A percentile compares a stretch with the other conserved stretches of the same genome.
phyloP scores from a whole-genome alignment of 1,140 invertebrate genomes.

The Whitmania pigra region DNA sequence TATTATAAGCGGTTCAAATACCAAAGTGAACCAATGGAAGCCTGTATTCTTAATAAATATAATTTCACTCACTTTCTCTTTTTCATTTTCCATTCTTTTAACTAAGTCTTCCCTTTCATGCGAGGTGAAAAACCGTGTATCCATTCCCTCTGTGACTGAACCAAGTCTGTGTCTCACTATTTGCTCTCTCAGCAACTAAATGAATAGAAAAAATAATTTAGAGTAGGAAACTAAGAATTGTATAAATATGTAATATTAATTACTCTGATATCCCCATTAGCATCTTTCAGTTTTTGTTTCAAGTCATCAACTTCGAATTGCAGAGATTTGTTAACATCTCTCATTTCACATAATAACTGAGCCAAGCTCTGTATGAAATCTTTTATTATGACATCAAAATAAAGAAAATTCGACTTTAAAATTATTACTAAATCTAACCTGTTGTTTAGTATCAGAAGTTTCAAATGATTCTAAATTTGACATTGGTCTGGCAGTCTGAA shows the following conservation, averaged over 20 bases:
- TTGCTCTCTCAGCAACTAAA: conserved; percentile 43
- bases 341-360: conserved; percentile 47
- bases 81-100: conserved; percentile 50
- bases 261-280: conserved; percentile 59
- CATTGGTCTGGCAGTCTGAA: neutral
- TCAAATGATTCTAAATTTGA: conserved; percentile 2
- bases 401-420: neutral
- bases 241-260: conserved; percentile 24
- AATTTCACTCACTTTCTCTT: too few species aligned
- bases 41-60: too few species aligned
- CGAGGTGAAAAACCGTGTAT: conserved; percentile 38
- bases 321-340: conserved; percentile 55
- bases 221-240: neutral
- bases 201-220: conserved; percentile 19
- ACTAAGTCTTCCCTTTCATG: conserved; percentile 55
- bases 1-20: too few species aligned
- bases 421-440: neutral
- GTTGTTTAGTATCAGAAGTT: neutral
- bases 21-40: too few species aligned
- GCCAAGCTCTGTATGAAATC: conserved; percentile 29
- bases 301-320: conserved; percentile 57
- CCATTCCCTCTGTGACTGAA: conserved; percentile 39
- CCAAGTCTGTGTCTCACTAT: conserved; percentile 40
- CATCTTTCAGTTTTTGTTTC: conserved; percentile 57
- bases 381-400: neutral